Conservation (phyloP, 2,797 vertebrate species). For the Rhinoraja longicauda region DNA sequence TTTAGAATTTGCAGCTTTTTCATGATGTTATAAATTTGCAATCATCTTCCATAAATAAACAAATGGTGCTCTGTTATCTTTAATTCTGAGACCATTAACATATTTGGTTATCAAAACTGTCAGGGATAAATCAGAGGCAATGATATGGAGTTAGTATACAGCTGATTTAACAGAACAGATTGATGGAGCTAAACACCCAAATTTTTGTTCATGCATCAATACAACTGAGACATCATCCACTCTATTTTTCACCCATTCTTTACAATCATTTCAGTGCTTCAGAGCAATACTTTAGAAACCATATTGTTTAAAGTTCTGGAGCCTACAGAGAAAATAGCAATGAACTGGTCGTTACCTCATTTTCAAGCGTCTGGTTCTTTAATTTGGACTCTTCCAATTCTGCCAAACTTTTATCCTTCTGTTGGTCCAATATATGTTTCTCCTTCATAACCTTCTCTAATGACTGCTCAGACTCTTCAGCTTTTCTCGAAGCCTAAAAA, state of each 20-base stretch:
- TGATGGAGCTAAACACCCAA: too few species aligned
- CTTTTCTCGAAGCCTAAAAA: constrained; percentile 64
- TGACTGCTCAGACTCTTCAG: constrained; percentile 67
- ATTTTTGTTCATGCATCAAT: too few species aligned
- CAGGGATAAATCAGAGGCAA: too few species aligned
- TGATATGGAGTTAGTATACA: too few species aligned
- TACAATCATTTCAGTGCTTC: not conserved
- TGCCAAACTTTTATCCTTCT: constrained; percentile 64
- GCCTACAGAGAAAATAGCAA: not conserved
- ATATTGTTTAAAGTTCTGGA: not conserved
- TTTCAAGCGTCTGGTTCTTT: constrained; percentile 68
- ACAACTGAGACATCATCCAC: too few species aligned
- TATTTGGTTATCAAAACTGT: too few species aligned
- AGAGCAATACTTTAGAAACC: not conserved
- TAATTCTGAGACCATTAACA: too few species aligned
- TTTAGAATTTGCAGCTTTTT: too few species aligned
- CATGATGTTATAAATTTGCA: too few species aligned
- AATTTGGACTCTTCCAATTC: constrained; percentile 63
- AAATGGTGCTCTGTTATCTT: too few species aligned
- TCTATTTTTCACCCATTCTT: not conserved
- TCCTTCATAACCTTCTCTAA: constrained; percentile 70
- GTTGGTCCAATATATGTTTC: constrained; percentile 58
- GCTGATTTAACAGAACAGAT: too few species aligned
- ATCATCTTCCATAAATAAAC: too few species aligned
- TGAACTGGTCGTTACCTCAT: constrained; percentile 62